Evolutionary conservation across 2,888 invertebrate species (phyloP), one percentile per base, ranked within the genome.

Genomic region (Cheiracanthium punctorium): DNA sequence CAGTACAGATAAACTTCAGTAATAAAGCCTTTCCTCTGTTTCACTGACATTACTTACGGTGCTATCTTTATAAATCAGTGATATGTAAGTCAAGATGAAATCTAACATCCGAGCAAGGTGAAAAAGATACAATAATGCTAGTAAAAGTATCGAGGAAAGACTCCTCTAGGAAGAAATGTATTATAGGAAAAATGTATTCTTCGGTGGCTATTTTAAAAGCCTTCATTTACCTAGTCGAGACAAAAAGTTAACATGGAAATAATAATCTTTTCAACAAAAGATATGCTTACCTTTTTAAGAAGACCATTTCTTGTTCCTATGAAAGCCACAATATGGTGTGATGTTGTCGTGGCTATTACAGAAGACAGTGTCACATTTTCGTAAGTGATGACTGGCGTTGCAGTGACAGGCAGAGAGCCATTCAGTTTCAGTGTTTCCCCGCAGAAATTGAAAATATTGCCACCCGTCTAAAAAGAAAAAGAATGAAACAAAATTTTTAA

Each of bases 291-390:
- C 93, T 98, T 99, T 91, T 97, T 97, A 73, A 99, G 93, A 73
- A 93, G 92, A 32, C 99, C 99, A 89, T 94, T 94, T 89, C 94
- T 94, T 0, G 98, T 98, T 37, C 99, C 99, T 72, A 98, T 93
- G 92, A 99, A 98, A 30, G 96, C 97, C 87, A 99, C 95, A 14
- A 98, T 97, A 97, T 95, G 94, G 86, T 97, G 96, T 7, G 97
- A 97, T 24, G 95, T 95, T 82, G 97, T 95, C 14, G 88, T 89
- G 90, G 97, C 95, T 0, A 96, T 95, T 28, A 98, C 94, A 20
- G 97, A 96, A 33, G 96, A 96, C 81, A 97, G 92, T 48, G 96
- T 95, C 64, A 95, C 94, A 91, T 96, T 95, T 89, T 95, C 95
- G 93, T 95, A 98, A 91, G 94, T 94, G 89, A 95, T 93, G 76